Evolutionary conservation across 37 sponge, comb jelly and placozoan genomes (phyloP), one percentile per base, ranked within the genome.

Genomic region (Ianthella basta): DNA sequence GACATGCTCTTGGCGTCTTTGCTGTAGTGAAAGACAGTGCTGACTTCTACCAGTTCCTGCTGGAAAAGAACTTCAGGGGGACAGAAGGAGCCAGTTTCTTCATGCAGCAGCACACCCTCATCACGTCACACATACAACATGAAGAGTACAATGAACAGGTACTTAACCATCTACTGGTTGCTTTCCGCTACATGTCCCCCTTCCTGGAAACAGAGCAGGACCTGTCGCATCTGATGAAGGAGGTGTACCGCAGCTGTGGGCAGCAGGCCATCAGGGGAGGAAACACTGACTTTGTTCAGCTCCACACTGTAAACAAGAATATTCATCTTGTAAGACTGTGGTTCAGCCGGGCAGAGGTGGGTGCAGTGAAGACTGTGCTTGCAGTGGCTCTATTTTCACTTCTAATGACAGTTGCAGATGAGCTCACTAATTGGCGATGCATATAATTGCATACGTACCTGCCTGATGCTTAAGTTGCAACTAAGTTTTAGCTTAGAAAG

Each of bases 91-190:
- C 73, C 34, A 85, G 34, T 3, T 65, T 85, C 23, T 94, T 91
- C 78, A 33, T 39, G 15, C 93, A 88, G 77, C 88, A 94, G 77
- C 86, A 86, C 80, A 80, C 91, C 24, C 70, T 96, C 19, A 84
- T 96, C 29, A 93, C 91, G 4, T 85, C 87, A 25, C 94, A 96
- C 29, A 82, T 96, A 0, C 94, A 93, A 70, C 89, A 95, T 68
- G 91, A 95, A 56, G 93, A 95, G 80, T 95, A 95, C 85, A 95
- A 95, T 61, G 96, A 95, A 61, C 80, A 70, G 0, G 87, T 96
- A 29, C 80, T 96, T 18, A 96, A 88, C 73, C 94, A 96, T 70
- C 92, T 96, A 60, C 84, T 74, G 56, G 90, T 90, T 38, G 97
- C 97, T 2, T 96, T 87, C 85, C 66, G 88, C 65, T 68, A 86